phyloP scores from a whole-genome alignment of 1,140 invertebrate genomes.

The Drosophila triauraria region DNA sequence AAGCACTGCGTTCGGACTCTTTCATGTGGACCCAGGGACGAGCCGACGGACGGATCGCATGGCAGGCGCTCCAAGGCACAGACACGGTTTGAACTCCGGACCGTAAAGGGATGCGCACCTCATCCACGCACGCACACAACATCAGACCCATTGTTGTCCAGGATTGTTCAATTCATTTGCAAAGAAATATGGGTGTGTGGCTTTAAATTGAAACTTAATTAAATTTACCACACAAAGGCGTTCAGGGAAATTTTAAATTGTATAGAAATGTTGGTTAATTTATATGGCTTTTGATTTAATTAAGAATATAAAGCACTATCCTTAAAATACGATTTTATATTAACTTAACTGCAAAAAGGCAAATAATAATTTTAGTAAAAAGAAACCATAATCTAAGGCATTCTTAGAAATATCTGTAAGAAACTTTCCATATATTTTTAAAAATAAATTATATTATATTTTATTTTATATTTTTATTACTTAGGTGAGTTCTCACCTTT shows the following conservation, averaged over 20 bases:
- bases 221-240: constrained; percentile 29
- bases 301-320: background rate
- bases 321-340: too few relatives aligned
- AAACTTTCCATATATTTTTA: too few relatives aligned
- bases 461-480: too few relatives aligned
- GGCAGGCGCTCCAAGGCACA: constrained; percentile 60
- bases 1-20: constrained; percentile 60
- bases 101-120: constrained; percentile 44
- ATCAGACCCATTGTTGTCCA: constrained; percentile 21
- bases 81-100: constrained; percentile 55
- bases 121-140: constrained; percentile 4
- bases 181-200: constrained; percentile 22
- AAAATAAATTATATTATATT: too few relatives aligned
- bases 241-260: background rate
- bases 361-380: too few relatives aligned
- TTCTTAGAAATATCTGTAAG: too few relatives aligned
- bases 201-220: constrained; percentile 48
- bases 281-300: background rate
- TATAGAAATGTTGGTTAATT: background rate
- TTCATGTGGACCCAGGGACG: constrained; percentile 59
- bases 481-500: too few relatives aligned
- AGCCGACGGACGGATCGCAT: constrained; percentile 16
- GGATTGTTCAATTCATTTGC: constrained; percentile 31
- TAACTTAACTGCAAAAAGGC: too few relatives aligned
- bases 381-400: too few relatives aligned